These are phyloP conservation scores for Criorhina ranunculi DNA, from an alignment of 2,888 invertebrate species.

Conservation along the genomic window DNA sequence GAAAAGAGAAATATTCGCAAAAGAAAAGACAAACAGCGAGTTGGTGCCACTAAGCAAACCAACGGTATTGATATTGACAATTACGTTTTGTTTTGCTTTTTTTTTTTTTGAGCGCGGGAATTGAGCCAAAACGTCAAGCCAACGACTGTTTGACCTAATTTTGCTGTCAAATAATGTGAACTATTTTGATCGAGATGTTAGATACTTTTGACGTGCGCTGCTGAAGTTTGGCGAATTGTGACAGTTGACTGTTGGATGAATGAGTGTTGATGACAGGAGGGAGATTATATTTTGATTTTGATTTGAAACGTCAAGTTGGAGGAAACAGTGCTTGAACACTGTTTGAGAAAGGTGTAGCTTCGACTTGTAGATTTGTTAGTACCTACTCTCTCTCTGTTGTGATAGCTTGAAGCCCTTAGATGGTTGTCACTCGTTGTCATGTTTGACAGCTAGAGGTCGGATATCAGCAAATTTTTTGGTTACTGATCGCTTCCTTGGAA, in stretches of 20 bases:
- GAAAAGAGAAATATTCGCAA: slow-evolving; percentile 49
- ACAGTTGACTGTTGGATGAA: not conserved
- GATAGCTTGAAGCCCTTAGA: no score
- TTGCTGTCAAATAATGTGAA: slow-evolving; percentile 28
- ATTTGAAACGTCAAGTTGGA: not conserved
- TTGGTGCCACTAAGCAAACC: slow-evolving; percentile 18
- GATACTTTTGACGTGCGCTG: not conserved
- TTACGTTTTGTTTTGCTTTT: slow-evolving; percentile 31
- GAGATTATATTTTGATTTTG: no score
- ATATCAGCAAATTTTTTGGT: no score
- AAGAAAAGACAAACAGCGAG: slow-evolving; percentile 51
- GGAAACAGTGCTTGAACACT: no score
- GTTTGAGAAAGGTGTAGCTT: no score
- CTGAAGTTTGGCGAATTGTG: slow-evolving; percentile 17
- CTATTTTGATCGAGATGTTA: slow-evolving; percentile 43
- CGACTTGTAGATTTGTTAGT: no score
- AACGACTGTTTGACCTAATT: slow-evolving; percentile 64
- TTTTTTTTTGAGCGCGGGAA: slow-evolving; percentile 36
- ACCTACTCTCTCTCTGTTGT: no score
- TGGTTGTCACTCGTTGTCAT: no score
- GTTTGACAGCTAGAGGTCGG: no score
- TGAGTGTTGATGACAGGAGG: not conserved
- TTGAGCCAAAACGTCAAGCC: slow-evolving; percentile 58
- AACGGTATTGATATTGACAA: slow-evolving; percentile 61
- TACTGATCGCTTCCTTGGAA: no score